Evolutionary conservation across 1,140 invertebrate genomes (phyloP).

Genomic region (Bombus cullumanus): DNA sequence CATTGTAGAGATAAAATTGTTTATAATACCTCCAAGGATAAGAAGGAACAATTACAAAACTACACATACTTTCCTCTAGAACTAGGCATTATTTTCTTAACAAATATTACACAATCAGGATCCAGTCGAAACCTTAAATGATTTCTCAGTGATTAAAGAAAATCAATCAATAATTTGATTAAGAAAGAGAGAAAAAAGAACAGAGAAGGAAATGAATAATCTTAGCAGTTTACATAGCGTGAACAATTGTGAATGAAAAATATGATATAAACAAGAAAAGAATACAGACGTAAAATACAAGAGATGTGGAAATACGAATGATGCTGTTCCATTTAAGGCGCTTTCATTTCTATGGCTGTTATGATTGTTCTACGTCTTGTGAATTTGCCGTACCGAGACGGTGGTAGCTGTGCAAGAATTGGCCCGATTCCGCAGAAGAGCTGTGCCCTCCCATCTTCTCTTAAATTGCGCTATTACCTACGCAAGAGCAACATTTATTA

Average conservation of each 20-base stretch:
- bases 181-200: background rate
- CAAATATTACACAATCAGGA: background rate
- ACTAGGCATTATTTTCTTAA: background rate
- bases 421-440: slow-evolving; percentile 87
- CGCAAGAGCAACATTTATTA: slow-evolving; percentile 50
- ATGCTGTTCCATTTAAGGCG: background rate
- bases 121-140: background rate
- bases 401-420: slow-evolving; percentile 93
- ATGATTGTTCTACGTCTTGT: slow-evolving; percentile 20
- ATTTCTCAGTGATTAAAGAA: background rate
- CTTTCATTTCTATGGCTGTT: slow-evolving; percentile 9
- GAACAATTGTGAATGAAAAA: background rate
- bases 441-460: slow-evolving; percentile 89
- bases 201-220: background rate
- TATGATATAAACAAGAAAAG: background rate
- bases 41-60: background rate
- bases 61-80: too few species aligned
- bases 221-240: background rate
- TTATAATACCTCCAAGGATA: background rate
- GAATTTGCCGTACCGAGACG: slow-evolving; percentile 87
- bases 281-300: background rate
- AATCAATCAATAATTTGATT: background rate
- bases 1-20: background rate
- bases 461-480: slow-evolving; percentile 91
- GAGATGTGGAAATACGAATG: background rate